Evolutionary conservation across 1,140 invertebrate species (phyloP), one percentile per base, ranked within the genome.

Genomic region (Idris sp.): DNA sequence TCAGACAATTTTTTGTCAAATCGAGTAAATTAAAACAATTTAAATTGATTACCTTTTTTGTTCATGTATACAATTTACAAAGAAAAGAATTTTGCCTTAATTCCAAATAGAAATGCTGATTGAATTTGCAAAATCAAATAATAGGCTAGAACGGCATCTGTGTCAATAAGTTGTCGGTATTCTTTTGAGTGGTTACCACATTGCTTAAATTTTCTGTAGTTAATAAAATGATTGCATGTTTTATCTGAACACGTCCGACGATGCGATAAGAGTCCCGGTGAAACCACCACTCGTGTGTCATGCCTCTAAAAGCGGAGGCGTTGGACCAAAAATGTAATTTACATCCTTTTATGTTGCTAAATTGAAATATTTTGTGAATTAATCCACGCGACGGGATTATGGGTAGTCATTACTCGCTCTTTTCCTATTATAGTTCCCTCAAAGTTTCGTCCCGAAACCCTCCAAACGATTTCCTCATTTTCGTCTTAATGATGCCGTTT

Each of bases 291-390:
- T 72, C 65, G 41, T 72, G 67, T 68, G 49, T 44, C 61, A 43
- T 44, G 28, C 43, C 46, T 56, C 56, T 72, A 74, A 77, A 58
- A 51, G 38, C 58, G 44, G 59, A 74, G 77, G 82, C 84, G 81
- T 82, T 87, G 80, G 80, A 86, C 82, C 84, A 86, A 87, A 88
- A 88, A 88, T 86, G 85, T 86, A 85, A 87, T 88, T 86, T 88
- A 85, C 86, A 86, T 86, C 86, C 84, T 79, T 87, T 87, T 87
- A 85, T 87, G 80, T 82, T 71, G 77, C 74, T 82, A 86, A 86
- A 88, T 87, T 87, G 86, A 87, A 87, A 88, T 87, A 84, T 83
- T n/a, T 84, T 69, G 76, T 65, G 73, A 75, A 78, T 80, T 79
- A 79, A 77, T 81, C 74, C 78, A 77, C 78, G 72, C 80, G 71